Percentiles rank a stretch among this genome's conserved stretches.
phyloP scores from a whole-genome alignment of 2,113 vertebrate genomes.

The Tragelaphus strepsiceros region DNA sequence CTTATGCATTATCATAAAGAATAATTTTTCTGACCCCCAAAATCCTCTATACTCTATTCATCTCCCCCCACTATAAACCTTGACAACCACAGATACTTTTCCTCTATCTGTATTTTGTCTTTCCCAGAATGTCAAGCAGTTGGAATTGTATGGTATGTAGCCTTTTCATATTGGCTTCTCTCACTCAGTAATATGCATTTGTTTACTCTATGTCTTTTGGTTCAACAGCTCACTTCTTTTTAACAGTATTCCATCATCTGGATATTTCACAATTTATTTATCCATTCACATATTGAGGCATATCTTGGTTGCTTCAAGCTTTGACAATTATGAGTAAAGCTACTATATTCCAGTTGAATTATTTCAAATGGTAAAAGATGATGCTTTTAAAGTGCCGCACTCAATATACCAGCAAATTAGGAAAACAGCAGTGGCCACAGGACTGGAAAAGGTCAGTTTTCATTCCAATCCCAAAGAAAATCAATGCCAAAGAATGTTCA shows the following conservation, averaged over 20 bases:
- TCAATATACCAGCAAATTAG: background rate
- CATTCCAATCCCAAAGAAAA: background rate
- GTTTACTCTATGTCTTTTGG: background rate
- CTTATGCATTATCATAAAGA: background rate
- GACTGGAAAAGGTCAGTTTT: background rate
- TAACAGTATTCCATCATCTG: background rate
- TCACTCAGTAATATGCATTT: background rate
- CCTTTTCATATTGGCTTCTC: background rate
- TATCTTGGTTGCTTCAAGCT: background rate
- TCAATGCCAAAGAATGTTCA: background rate
- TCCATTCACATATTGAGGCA: background rate
- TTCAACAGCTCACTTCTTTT: background rate
- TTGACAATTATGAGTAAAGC: background rate
- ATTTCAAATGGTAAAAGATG: background rate
- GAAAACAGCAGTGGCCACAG: background rate
- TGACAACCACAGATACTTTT: background rate
- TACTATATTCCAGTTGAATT: background rate
- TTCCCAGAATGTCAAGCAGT: background rate
- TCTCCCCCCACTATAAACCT: background rate
- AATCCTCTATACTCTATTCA: background rate
- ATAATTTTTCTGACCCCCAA: background rate
- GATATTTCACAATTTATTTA: background rate
- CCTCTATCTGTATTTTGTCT: background rate
- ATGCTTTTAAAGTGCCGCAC: background rate
- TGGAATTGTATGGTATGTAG: background rate